phyloP scores from a whole-genome alignment of 2,888 invertebrate genomes.

The Minunthozetes semirufus region DNA sequence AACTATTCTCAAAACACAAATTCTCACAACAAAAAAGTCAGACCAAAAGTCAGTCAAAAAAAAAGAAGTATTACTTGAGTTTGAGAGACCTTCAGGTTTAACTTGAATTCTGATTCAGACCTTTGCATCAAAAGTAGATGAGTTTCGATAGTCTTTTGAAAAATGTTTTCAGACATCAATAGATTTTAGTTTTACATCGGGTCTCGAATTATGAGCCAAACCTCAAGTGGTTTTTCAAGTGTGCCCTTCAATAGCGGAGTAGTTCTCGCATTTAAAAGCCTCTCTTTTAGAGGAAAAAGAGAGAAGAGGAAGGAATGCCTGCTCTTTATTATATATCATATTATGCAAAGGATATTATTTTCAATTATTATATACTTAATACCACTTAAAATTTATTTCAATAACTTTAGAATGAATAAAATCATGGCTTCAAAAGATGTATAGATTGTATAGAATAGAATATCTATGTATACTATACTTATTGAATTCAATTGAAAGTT shows the following conservation, averaged over 20 bases:
- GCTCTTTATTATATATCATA: background rate
- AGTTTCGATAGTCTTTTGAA: too few species aligned
- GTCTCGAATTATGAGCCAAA: too few species aligned
- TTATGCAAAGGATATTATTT: background rate
- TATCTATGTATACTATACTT: too few species aligned
- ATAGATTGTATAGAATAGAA: too few species aligned
- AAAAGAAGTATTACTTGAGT: background rate
- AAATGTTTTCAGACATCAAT: too few species aligned
- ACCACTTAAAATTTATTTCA: background rate
- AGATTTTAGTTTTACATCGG: too few species aligned
- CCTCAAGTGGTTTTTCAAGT: background rate
- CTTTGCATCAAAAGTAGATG: too few species aligned
- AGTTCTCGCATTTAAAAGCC: background rate
- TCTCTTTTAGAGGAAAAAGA: background rate
- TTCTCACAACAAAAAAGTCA: background rate
- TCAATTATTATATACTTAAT: slow-evolving; percentile 13
- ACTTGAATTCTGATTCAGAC: background rate
- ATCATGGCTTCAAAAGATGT: too few species aligned
- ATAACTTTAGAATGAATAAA: background rate
- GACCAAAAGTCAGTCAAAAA: background rate
- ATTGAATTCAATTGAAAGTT: background rate
- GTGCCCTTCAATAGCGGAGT: background rate
- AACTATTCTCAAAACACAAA: background rate
- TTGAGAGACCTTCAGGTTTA: background rate
- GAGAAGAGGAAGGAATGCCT: background rate